Conservation (phyloP, 2,113 vertebrate species). For the Stegostoma tigrinum region DNA sequence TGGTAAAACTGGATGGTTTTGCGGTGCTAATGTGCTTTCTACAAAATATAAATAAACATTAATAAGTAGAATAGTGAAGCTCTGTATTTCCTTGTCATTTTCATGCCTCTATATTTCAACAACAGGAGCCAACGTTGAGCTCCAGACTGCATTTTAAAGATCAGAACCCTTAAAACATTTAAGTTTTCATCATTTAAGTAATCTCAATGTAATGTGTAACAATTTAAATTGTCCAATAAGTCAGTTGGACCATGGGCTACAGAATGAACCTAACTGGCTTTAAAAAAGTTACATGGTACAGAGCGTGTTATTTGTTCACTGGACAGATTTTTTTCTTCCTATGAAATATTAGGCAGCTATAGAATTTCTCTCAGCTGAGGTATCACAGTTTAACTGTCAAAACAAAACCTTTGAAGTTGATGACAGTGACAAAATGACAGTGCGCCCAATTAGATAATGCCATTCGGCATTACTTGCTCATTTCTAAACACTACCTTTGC, state of each 20-base stretch:
- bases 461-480: not conserved
- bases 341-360: conserved; percentile 7
- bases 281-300: not conserved
- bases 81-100: conserved; percentile 47
- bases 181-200: not conserved
- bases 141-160: not conserved
- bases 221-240: not conserved
- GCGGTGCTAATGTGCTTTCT: conserved; percentile 45
- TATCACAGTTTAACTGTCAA: too few species aligned
- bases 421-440: not conserved
- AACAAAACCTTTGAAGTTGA: not conserved
- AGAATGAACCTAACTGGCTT: not conserved
- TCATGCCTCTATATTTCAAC: not conserved
- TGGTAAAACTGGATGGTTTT: conserved; percentile 44
- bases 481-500: not conserved
- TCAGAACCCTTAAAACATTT: not conserved
- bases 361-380: not conserved
- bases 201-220: not conserved
- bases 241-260: not conserved
- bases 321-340: not conserved
- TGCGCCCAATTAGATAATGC: not conserved
- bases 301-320: not conserved
- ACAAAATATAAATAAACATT: conserved; percentile 51
- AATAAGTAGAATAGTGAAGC: conserved; percentile 50
- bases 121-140: not conserved